A percentile compares a stretch with the other conserved stretches of the same genome.
Evolutionary conservation across 2,888 invertebrate genomes (phyloP).

Genomic region (Cheilosia vulpina): DNA sequence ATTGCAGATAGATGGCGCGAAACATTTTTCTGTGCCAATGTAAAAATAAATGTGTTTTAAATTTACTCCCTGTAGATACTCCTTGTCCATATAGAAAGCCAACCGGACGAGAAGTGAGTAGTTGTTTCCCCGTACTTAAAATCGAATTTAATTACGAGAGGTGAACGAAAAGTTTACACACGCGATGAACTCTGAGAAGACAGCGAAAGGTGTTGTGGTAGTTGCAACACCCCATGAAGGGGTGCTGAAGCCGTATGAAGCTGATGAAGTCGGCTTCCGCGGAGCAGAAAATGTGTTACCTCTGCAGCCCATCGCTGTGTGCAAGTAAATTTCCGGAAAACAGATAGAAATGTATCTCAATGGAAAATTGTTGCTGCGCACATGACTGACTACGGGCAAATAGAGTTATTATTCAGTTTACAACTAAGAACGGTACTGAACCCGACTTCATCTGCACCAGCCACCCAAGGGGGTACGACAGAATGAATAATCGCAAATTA

Average conservation of each 20-base stretch:
- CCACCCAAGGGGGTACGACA: neutral
- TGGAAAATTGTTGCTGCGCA: conserved; percentile 37
- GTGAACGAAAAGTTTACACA: conserved; percentile 36
- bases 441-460: neutral
- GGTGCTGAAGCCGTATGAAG: conserved; percentile 40
- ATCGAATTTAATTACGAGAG: conserved; percentile 60
- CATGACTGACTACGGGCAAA: conserved; percentile 26
- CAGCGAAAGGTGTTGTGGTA: conserved; percentile 5
- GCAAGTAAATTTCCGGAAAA: conserved; percentile 25
- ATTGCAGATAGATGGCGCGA: conserved; percentile 30
- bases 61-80: conserved; percentile 8
- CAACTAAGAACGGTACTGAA: conserved; percentile 21
- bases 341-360: conserved; percentile 16
- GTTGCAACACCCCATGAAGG: conserved; percentile 23
- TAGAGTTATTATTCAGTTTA: conserved; percentile 36
- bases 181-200: conserved; percentile 28
- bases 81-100: neutral
- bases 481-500: conserved; percentile 46
- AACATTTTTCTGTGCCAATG: conserved; percentile 58
- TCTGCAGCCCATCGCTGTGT: conserved; percentile 24
- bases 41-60: conserved; percentile 53
- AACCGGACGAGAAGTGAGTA: neutral
- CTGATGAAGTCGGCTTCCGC: conserved; percentile 39
- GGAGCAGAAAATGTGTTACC: conserved; percentile 45
- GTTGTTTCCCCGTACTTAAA: conserved; percentile 31